Conservation (phyloP, 2,888 invertebrate species). For the Nephrocerus scutellatus region DNA sequence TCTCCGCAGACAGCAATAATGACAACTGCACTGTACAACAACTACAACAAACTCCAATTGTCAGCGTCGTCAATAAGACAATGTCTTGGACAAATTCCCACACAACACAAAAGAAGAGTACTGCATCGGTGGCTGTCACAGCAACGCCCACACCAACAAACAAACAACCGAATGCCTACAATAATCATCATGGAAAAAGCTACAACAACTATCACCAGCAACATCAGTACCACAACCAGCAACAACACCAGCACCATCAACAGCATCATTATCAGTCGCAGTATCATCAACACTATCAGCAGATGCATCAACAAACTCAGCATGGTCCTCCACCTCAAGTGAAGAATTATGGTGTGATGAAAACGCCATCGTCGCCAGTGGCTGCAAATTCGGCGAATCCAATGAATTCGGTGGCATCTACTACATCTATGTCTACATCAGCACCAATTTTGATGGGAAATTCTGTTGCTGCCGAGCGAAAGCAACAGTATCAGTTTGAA, state of each 20-base stretch:
- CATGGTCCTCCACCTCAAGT: constrained; percentile 36
- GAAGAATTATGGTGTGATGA: constrained; percentile 41
- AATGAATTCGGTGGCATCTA: too few species aligned
- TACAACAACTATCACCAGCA: constrained; percentile 1
- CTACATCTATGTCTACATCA: constrained; percentile 18
- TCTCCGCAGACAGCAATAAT: too few species aligned
- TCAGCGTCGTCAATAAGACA: constrained; percentile 34
- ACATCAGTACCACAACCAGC: constrained; percentile 38
- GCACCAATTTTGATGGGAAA: neutral
- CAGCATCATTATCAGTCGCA: constrained; percentile 14
- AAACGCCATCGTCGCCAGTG: constrained; percentile 44
- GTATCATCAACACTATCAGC: constrained; percentile 7
- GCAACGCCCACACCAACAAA: constrained; percentile 49
- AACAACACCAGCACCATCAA: constrained; percentile 32
- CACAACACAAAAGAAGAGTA: constrained; percentile 47
- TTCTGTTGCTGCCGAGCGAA: constrained; percentile 28
- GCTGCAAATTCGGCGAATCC: constrained; percentile 38
- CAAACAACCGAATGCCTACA: constrained; percentile 39
- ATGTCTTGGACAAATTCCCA: constrained; percentile 48
- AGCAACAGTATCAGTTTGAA: constrained; percentile 44
- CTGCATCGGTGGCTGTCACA: constrained; percentile 45
- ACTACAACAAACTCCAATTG: constrained; percentile 23
- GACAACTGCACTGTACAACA: too few species aligned
- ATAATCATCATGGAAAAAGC: constrained; percentile 17
- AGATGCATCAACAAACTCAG: constrained; percentile 21